These are phyloP conservation scores for Pedionomus torquatus DNA, from an alignment of 2,113 vertebrate genomes.

Conservation along the genomic window DNA sequence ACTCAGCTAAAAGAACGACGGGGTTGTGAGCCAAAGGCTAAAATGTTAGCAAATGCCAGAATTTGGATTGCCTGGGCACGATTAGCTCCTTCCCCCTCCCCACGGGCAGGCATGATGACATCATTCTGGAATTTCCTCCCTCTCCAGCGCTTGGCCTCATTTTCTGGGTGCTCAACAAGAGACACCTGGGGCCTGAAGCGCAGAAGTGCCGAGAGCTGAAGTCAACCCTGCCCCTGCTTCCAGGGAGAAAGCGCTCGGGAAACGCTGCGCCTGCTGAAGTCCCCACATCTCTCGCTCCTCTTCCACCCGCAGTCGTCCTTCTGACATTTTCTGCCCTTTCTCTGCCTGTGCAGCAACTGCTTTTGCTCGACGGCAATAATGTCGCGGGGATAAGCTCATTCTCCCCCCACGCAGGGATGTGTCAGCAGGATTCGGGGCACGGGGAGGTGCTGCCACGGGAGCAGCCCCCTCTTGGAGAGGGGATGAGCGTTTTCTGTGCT, in stretches of 20 bases:
- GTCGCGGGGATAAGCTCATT: neutral
- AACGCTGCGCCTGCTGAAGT: neutral
- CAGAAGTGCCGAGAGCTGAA: conserved; percentile 12
- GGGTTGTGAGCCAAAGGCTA: neutral
- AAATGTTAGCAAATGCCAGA: conserved; percentile 51
- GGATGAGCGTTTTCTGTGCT: neutral
- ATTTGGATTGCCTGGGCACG: conserved; percentile 46
- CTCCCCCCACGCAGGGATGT: neutral
- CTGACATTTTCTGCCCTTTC: neutral
- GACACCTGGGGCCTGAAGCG: conserved; percentile 36
- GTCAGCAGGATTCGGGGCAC: neutral
- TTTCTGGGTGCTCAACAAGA: conserved; percentile 55
- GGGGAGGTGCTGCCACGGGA: too few relatives aligned
- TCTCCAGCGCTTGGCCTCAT: conserved; percentile 40
- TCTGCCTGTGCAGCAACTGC: neutral
- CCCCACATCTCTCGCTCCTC: neutral
- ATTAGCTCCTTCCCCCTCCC: conserved; percentile 28
- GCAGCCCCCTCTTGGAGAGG: too few relatives aligned
- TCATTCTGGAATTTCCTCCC: conserved; percentile 66
- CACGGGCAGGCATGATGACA: conserved; percentile 31
- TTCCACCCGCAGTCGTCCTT: neutral
- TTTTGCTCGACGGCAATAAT: neutral
- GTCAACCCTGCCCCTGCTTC: neutral
- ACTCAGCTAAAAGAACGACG: neutral
- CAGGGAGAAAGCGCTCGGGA: neutral